These are phyloP conservation scores for Phrixothrix hirtus DNA, from an alignment of 2,888 invertebrate genomes.

Conservation along the genomic window DNA sequence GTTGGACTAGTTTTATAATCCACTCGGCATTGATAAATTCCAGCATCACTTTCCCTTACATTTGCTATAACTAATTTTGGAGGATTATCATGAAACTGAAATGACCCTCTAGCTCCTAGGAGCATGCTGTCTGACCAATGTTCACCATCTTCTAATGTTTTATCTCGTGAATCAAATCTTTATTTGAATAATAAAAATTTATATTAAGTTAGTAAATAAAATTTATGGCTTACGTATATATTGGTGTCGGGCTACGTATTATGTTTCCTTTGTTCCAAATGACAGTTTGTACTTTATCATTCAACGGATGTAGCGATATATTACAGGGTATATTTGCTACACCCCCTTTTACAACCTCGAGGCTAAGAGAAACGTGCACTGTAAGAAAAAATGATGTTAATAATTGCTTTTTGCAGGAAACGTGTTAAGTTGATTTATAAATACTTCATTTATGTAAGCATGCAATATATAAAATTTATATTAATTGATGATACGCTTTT, in stretches of 20 bases:
- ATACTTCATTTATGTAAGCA: neutral
- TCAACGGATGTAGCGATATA: slow-evolving; percentile 20
- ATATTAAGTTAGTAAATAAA: neutral
- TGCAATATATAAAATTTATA: neutral
- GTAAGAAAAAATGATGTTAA: slow-evolving; percentile 7
- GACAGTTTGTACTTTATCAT: slow-evolving; percentile 24
- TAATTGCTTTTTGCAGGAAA: neutral
- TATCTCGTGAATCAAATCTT: slow-evolving; percentile 76
- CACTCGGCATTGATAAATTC: slow-evolving; percentile 84
- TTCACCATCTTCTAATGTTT: slow-evolving; percentile 72
- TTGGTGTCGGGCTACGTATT: slow-evolving; percentile 14
- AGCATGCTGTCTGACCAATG: slow-evolving; percentile 80
- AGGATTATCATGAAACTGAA: slow-evolving; percentile 73
- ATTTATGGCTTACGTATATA: slow-evolving; percentile 20
- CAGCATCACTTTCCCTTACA: slow-evolving; percentile 75
- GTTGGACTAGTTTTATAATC: slow-evolving; percentile 90
- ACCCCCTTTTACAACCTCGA: slow-evolving; percentile 26
- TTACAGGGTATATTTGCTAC: slow-evolving; percentile 27
- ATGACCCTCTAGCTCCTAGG: slow-evolving; percentile 76
- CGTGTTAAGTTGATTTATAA: neutral
- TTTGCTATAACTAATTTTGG: slow-evolving; percentile 76
- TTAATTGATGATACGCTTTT: neutral
- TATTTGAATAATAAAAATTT: neutral
- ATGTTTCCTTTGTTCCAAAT: slow-evolving; percentile 21
- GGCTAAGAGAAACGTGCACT: slow-evolving; percentile 13